Evolutionary conservation across 2,797 vertebrate genomes (phyloP), one percentile per base, ranked within the genome.

Genomic region (Leptodactylus fallax): DNA sequence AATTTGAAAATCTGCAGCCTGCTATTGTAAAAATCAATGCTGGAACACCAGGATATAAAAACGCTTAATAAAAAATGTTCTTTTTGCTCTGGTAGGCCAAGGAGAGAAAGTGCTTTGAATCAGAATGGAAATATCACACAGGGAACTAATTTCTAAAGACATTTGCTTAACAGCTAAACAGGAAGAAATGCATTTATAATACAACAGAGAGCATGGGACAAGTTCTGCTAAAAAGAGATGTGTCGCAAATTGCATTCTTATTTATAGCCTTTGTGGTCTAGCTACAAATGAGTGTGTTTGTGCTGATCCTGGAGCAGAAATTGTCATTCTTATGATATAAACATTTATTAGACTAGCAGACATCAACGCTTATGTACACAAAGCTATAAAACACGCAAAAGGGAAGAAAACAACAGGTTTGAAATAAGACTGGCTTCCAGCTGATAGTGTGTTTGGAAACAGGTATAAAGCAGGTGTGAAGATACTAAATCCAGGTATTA

Each of bases 61-160:
- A 82, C 67, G 60, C 87, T 85, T 89, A 88, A 88, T 88, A 89
- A 82, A 89, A 86, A 89, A 85, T 81, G 78, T 86, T 79, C 83
- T 85, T 89, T 89, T 85, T 89, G 83, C 71, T 82, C 83, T 82
- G 69, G 9, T 81, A 89, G 87, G 87, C 83, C 87, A 89, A 80
- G 79, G 87, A 89, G 78, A 81, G 87, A 65, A 82, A 89, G 83
- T 86, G 79, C 79, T 77, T 85, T 76, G 83, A 89, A 89, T 82
- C 83, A 86, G 51, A 86, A 81, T 89, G 83, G 87, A 89, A 89
- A 89, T 89, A 89, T 89, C 87, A 89, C 87, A 89, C 83, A 86
- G 87, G 69, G 83, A 89, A 89, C 83, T 85, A 85, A 89, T 89
- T 89, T 89, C 79, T 81, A 86, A 85, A 86, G 83, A 60, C 83